Evolutionary conservation across 2,113 vertebrate genomes (phyloP).

Genomic region (Riparia riparia): DNA sequence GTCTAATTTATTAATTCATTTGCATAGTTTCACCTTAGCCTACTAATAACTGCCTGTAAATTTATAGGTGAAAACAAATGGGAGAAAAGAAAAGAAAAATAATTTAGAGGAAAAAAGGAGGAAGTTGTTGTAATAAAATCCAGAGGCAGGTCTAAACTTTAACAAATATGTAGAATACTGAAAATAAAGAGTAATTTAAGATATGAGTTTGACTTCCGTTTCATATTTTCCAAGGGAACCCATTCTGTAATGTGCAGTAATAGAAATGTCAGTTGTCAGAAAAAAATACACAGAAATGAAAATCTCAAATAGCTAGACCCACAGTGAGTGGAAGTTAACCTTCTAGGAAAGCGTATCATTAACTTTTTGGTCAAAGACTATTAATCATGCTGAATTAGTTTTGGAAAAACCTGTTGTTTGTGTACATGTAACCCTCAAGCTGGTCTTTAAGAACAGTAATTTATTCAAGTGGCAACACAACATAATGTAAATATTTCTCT

Average conservation of each 20-base stretch:
- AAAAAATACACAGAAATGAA: neutral
- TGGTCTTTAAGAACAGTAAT: neutral
- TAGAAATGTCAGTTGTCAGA: neutral
- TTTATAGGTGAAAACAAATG: neutral
- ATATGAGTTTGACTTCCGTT: neutral
- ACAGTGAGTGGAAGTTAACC: neutral
- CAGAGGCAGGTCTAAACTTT: neutral
- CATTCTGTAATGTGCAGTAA: accelerated
- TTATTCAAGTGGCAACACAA: constrained; percentile 9
- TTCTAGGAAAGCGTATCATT: constrained; percentile 51
- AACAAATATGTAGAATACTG: neutral
- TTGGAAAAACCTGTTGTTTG: neutral
- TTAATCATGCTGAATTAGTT: constrained; percentile 50
- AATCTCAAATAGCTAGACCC: neutral
- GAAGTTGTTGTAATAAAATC: neutral
- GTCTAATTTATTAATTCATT: neutral
- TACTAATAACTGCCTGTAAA: neutral
- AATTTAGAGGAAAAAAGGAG: neutral
- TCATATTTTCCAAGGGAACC: neutral
- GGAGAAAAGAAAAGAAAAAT: neutral
- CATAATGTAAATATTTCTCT: constrained; percentile 8
- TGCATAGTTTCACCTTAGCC: neutral
- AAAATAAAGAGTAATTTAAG: neutral
- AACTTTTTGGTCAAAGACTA: neutral
- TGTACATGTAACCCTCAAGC: neutral